Conservation (phyloP, 2,888 invertebrate genomes). For the Ypsolopha sequella region DNA sequence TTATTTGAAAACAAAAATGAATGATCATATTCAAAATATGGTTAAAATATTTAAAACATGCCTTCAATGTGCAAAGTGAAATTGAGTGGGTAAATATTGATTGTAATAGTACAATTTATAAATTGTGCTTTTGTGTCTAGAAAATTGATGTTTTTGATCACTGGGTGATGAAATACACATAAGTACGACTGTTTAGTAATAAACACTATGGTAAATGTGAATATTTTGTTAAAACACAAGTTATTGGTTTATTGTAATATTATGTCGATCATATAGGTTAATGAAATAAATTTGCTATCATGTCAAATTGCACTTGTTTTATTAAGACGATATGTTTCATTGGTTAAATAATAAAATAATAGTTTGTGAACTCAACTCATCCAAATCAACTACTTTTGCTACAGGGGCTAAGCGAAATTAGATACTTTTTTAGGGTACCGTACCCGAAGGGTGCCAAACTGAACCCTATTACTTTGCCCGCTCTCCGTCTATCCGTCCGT, state of each 20-base stretch:
- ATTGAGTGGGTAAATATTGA: neutral
- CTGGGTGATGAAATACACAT: slow-evolving; percentile 17
- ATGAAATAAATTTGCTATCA: slow-evolving; percentile 61
- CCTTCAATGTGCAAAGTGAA: neutral
- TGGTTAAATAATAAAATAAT: no score
- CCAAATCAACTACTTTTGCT: no score
- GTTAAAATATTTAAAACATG: neutral
- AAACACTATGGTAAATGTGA: slow-evolving; percentile 22
- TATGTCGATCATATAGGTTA: slow-evolving; percentile 48
- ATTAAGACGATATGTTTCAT: no score
- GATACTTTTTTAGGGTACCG: no score
- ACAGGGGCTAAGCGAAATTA: no score
- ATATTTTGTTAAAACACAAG: slow-evolving; percentile 30
- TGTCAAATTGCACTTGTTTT: slow-evolving; percentile 19
- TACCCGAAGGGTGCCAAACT: no score
- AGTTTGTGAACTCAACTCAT: no score
- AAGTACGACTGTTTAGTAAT: slow-evolving; percentile 18
- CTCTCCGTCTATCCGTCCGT: no score
- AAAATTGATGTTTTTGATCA: neutral
- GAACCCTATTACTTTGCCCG: no score
- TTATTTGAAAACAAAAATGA: neutral
- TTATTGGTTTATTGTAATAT: slow-evolving; percentile 34
- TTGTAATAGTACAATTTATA: neutral
- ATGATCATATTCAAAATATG: neutral
- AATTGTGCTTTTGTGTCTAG: neutral